Evolutionary conservation across 1,140 invertebrate genomes (phyloP).

Genomic region (Aphelinus certus): DNA sequence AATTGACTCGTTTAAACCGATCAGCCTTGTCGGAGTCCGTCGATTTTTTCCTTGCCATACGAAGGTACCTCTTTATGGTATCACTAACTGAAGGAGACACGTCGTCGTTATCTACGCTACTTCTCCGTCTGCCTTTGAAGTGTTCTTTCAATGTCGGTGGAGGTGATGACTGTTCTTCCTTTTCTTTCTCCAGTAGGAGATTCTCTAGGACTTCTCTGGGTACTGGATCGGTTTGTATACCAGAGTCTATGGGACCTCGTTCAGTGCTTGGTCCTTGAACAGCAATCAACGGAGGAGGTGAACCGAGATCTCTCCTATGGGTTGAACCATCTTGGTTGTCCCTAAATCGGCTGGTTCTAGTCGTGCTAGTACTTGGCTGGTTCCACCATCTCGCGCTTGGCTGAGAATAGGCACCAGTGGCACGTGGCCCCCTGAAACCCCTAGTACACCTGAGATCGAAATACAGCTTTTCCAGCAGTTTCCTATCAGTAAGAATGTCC

Average conservation of each 20-base stretch:
- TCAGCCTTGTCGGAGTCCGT: constrained; percentile 82
- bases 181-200: constrained; percentile 53
- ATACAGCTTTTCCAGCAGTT: constrained; percentile 76
- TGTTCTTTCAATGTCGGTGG: constrained; percentile 49
- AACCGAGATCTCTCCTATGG: constrained; percentile 55
- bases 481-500: constrained; percentile 76
- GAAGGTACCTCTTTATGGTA: constrained; percentile 83
- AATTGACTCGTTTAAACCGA: constrained; percentile 87
- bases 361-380: constrained; percentile 57
- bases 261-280: constrained; percentile 71
- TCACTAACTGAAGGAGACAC: constrained; percentile 86
- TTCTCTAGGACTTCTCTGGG: constrained; percentile 66
- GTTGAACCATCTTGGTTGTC: constrained; percentile 19
- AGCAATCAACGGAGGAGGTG: constrained; percentile 75
- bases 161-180: constrained; percentile 49
- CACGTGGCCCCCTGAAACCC: constrained; percentile 70
- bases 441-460: constrained; percentile 77
- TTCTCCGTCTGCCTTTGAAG: constrained; percentile 68
- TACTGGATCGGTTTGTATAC: constrained; percentile 72
- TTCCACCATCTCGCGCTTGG: constrained; percentile 58
- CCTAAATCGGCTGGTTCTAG: constrained; percentile 25
- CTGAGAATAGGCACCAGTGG: constrained; percentile 60
- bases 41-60: constrained; percentile 87
- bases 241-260: constrained; percentile 59
- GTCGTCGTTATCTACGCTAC: constrained; percentile 83